Conservation (phyloP, 2,113 vertebrate genomes). For the Nestor notabilis region DNA sequence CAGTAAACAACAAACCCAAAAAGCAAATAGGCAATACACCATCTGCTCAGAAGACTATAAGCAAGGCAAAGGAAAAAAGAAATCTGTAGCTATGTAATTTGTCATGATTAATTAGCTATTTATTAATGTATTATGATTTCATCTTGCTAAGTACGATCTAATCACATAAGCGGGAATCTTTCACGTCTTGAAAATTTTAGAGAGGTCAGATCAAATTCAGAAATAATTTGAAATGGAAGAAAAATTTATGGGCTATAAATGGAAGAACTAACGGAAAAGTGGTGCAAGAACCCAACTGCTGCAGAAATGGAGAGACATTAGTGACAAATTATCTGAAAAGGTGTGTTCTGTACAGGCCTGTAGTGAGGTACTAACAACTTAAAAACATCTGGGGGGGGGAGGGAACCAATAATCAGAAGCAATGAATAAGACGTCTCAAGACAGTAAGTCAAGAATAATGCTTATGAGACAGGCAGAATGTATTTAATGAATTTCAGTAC, state of each 20-base stretch:
- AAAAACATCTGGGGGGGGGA: rapidly evolving
- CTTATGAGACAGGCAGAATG: background rate
- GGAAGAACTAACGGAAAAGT: background rate
- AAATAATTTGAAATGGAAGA: background rate
- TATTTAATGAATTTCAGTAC: background rate
- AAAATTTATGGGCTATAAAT: background rate
- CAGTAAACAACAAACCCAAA: background rate
- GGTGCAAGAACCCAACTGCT: background rate
- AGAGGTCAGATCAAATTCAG: background rate
- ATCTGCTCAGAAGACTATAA: background rate
- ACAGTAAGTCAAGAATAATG: background rate
- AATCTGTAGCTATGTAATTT: background rate
- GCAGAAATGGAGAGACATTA: rapidly evolving
- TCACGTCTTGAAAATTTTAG: background rate
- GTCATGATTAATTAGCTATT: background rate
- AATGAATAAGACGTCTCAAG: rapidly evolving
- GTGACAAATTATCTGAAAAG: background rate
- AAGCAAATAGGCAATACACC: background rate
- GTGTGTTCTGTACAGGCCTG: background rate
- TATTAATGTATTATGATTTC: background rate
- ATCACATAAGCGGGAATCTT: background rate
- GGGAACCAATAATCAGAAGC: background rate
- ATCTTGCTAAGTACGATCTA: background rate
- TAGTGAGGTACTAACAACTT: background rate
- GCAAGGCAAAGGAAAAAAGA: background rate